These are phyloP conservation scores for Notothenia coriiceps DNA, from an alignment of 2,113 vertebrate species.

Conservation along the genomic window DNA sequence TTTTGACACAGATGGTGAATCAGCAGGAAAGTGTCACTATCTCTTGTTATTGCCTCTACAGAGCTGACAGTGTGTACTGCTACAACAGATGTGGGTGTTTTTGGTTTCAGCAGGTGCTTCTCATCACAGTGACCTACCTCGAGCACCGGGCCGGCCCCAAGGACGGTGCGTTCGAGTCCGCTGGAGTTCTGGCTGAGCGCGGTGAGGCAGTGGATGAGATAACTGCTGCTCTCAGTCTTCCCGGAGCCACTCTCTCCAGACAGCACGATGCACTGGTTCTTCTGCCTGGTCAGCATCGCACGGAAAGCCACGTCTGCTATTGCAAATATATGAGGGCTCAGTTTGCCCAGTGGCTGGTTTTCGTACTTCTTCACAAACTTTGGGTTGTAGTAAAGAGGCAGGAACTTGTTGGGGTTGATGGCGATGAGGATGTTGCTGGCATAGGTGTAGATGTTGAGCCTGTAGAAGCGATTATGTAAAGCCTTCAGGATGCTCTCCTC, in stretches of 20 bases:
- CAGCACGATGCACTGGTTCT: conserved; percentile 94
- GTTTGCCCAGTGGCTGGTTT: conserved; percentile 91
- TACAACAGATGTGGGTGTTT: not conserved
- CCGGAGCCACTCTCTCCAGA: conserved; percentile 95
- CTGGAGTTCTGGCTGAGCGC: conserved; percentile 93
- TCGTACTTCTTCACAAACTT: conserved; percentile 96
- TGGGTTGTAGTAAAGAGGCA: conserved; percentile 97
- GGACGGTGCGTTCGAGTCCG: conserved; percentile 92
- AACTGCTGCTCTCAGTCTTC: conserved; percentile 96
- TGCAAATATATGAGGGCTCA: conserved; percentile 95
- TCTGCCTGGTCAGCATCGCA: conserved; percentile 89
- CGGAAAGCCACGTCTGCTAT: conserved; percentile 91
- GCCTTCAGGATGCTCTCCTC: conserved; percentile 86
- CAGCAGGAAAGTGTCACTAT: not conserved
- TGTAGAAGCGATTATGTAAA: conserved; percentile 88
- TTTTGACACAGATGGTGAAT: not conserved
- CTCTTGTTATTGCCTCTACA: not conserved
- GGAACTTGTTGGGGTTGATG: conserved; percentile 94
- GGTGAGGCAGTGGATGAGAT: conserved; percentile 95
- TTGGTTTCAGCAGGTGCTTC: not conserved
- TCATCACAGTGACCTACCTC: conserved; percentile 86
- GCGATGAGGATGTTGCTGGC: conserved; percentile 92
- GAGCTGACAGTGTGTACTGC: not conserved
- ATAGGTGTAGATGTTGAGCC: conserved; percentile 93
- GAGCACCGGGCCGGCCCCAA: conserved; percentile 93